Evolutionary conservation across 2,113 vertebrate species (phyloP).

Genomic region (Limnothrissa miodon): DNA sequence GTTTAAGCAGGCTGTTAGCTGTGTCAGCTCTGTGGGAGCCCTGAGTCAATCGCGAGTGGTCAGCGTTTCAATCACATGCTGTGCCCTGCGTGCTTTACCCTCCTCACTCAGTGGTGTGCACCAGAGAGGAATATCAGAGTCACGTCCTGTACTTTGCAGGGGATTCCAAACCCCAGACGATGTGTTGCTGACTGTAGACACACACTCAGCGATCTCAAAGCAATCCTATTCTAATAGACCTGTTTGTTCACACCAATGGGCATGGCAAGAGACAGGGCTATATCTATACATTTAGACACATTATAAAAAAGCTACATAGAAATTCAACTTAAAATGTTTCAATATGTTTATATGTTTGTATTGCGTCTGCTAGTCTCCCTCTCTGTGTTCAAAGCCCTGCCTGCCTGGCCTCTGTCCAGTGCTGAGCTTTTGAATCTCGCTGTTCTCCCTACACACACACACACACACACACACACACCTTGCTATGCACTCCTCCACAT

Average conservation of each 20-base stretch:
- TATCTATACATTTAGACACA: too few relatives aligned
- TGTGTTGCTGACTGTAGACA: not conserved
- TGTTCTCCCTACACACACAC: not conserved
- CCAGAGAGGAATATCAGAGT: not conserved
- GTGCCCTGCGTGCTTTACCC: not conserved
- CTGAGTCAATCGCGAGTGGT: conserved; percentile 25
- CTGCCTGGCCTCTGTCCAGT: not conserved
- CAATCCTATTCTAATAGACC: not conserved
- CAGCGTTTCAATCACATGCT: conserved; percentile 28
- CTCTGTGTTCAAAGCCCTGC: not conserved
- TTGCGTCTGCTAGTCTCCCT: not conserved
- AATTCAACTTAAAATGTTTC: too few relatives aligned
- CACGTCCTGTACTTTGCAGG: not conserved
- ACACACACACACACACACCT: not conserved
- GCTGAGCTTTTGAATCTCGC: not conserved
- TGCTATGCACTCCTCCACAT: not conserved
- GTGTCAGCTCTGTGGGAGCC: conserved; percentile 26
- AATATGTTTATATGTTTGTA: too few relatives aligned
- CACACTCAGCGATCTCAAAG: not conserved
- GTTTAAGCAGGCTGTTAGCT: conserved; percentile 36
- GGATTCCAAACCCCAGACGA: not conserved
- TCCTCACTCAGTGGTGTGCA: not conserved
- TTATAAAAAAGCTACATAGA: too few relatives aligned
- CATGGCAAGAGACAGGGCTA: too few relatives aligned
- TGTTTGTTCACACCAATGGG: not conserved